phyloP scores from a whole-genome alignment of 2,888 invertebrate species.

The Andricus curvator region DNA sequence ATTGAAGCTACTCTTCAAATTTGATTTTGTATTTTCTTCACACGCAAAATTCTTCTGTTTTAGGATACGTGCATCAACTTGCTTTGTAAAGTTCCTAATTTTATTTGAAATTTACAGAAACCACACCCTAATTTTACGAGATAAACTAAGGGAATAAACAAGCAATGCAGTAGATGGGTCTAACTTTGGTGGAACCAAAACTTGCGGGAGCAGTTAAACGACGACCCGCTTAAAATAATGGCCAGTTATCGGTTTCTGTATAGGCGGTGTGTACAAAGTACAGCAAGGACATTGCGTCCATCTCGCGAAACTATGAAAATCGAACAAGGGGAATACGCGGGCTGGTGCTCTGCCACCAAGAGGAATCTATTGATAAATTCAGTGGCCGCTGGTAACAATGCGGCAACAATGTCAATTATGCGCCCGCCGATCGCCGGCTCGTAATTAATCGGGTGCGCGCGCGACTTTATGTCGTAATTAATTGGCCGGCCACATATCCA shows the following conservation, averaged over 20 bases:
- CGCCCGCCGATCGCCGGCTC: slow-evolving; percentile 63
- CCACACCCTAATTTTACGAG: neutral
- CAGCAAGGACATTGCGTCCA: slow-evolving; percentile 46
- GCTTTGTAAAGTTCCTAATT: neutral
- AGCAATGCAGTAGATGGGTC: neutral
- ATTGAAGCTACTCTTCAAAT: no score
- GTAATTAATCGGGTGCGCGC: slow-evolving; percentile 64
- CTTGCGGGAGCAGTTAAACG: slow-evolving; percentile 22
- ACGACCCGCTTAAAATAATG: slow-evolving; percentile 39
- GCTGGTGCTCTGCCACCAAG: slow-evolving; percentile 49
- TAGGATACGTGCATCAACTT: neutral
- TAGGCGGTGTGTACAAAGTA: slow-evolving; percentile 31
- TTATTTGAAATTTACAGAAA: neutral
- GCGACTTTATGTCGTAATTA: slow-evolving; percentile 64
- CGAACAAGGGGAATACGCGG: slow-evolving; percentile 56
- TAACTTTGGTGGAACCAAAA: slow-evolving; percentile 1
- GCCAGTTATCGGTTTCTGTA: slow-evolving; percentile 37
- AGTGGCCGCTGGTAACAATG: slow-evolving; percentile 71
- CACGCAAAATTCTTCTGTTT: no score
- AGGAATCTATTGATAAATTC: slow-evolving; percentile 74
- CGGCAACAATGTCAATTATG: slow-evolving; percentile 76
- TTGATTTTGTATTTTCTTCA: no score
- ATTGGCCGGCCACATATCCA: slow-evolving; percentile 58
- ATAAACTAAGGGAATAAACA: slow-evolving; percentile 12
- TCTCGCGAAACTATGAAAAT: slow-evolving; percentile 60